Evolutionary conservation across 1,140 invertebrate species (phyloP), one percentile per base, ranked within the genome.

Genomic region (Drosophila micromelanica): DNA sequence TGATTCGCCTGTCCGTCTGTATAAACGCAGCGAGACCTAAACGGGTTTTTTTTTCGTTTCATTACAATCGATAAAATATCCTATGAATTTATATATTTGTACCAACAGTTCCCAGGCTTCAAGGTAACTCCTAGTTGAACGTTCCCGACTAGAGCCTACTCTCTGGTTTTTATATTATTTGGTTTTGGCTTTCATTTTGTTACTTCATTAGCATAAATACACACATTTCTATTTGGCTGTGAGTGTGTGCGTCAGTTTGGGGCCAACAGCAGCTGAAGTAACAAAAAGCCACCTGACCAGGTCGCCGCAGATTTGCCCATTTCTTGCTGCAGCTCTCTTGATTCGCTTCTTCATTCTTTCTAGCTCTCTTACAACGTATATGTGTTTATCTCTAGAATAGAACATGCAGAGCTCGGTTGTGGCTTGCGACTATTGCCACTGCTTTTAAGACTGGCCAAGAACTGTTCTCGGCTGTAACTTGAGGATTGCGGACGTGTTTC

Each of bases 401-500:
- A 40, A 13, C 37, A 12, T 20, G 17, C 35, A 38, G 54, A 35
- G 15, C 35, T 51, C 11, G 12, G 32, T 38, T 51, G 12, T 43
- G 61, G 40, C 46, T 51, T 35, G 27, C 32, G 48, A 73, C 70
- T 68, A 38, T 54, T 60, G 15, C 12, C 63, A 40, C 38, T 55
- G 63, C 27, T 30, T 15, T 30, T 15, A n/a, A 43, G 46, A 57
- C 49, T 45, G 42, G 37, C 62, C 46, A 73, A 76, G 74, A 76
- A 76, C 52, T 30, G 70, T 76, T 76, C 49, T 52, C 12, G 49
- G 15, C 70, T 73, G 70, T 30, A 55, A 57, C 46, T 76, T 63
- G 74, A 62, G 74, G 35, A 59, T 57, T 55, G 74, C 74, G 62
- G 74, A 76, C 74, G 74, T 76, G 70, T 73, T 38, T 35, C 7